phyloP scores from a whole-genome alignment of 1,140 invertebrate genomes.

The Drosophila willistoni region DNA sequence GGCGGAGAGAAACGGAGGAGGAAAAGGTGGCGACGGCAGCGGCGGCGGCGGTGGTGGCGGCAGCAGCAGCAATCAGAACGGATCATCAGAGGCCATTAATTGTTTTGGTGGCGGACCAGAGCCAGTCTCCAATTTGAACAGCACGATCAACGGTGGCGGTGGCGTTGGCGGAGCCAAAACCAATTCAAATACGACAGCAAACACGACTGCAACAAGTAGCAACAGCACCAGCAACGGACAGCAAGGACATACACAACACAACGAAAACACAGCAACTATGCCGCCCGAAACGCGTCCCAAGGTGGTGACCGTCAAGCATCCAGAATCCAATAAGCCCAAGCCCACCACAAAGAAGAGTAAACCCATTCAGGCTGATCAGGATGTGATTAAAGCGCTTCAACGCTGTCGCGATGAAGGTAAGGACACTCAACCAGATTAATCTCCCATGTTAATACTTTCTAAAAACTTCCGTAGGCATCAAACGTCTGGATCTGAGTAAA shows the following conservation, averaged over 20 bases:
- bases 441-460: not conserved
- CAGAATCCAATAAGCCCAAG: slow-evolving; percentile 97
- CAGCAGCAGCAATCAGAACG: slow-evolving; percentile 48
- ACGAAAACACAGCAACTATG: slow-evolving; percentile 75
- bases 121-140: slow-evolving; percentile 8
- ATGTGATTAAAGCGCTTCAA: slow-evolving; percentile 97
- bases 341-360: slow-evolving; percentile 93
- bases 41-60: slow-evolving; percentile 36
- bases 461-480: slow-evolving; percentile 83
- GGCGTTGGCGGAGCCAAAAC: slow-evolving; percentile 22
- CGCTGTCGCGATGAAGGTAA: slow-evolving; percentile 94
- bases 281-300: slow-evolving; percentile 87
- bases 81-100: slow-evolving; percentile 33
- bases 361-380: slow-evolving; percentile 96
- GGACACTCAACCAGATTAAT: not conserved
- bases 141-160: slow-evolving; percentile 33
- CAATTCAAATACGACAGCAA: slow-evolving; percentile 24
- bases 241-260: slow-evolving; percentile 50
- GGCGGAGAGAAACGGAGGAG: slow-evolving; percentile 56
- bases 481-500: slow-evolving; percentile 97
- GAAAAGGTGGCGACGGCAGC: slow-evolving; percentile 33
- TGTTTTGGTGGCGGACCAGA: slow-evolving; percentile 51
- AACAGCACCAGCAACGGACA: slow-evolving; percentile 38
- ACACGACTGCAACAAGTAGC: slow-evolving; percentile 26
- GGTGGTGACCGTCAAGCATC: slow-evolving; percentile 96